phyloP scores from a whole-genome alignment of 53 echinoderm and acorn worm species.

The Glandiceps talaboti region DNA sequence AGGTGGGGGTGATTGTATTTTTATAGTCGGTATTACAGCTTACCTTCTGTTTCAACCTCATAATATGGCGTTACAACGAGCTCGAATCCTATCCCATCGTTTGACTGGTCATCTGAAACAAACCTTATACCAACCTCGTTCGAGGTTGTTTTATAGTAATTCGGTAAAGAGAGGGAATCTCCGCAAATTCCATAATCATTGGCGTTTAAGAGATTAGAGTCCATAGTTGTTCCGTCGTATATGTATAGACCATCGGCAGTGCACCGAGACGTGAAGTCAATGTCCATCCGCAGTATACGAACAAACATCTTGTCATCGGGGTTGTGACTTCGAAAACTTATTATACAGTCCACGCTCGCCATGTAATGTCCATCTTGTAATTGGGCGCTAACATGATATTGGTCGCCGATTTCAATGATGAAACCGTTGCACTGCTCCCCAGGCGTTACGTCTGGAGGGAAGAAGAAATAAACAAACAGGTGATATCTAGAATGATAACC shows the following conservation, averaged over 20 bases:
- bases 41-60: neutral
- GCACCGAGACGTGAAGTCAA: slow-evolving; percentile 15
- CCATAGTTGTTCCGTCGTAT: slow-evolving; percentile 30
- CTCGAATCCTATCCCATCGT: slow-evolving; percentile 29
- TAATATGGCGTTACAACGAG: slow-evolving; percentile 48
- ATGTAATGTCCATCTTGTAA: slow-evolving; percentile 7
- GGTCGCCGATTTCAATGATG: slow-evolving; percentile 25
- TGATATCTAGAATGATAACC: too few relatives aligned
- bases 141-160: slow-evolving; percentile 33
- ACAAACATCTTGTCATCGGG: slow-evolving; percentile 21
- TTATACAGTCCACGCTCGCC: slow-evolving; percentile 25
- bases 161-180: slow-evolving; percentile 45
- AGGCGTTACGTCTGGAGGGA: slow-evolving; percentile 26
- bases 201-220: neutral
- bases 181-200: slow-evolving; percentile 43
- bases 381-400: slow-evolving; percentile 19
- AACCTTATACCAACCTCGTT: slow-evolving; percentile 41
- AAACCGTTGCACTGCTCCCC: slow-evolving; percentile 50
- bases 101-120: slow-evolving; percentile 24
- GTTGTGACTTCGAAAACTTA: slow-evolving; percentile 27
- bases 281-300: slow-evolving; percentile 34
- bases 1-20: too few relatives aligned
- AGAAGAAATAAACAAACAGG: too few relatives aligned
- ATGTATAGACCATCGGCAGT: slow-evolving; percentile 31
- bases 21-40: too few relatives aligned